Conservation (phyloP, 1,140 invertebrate species). For the Goniozus legneri region DNA sequence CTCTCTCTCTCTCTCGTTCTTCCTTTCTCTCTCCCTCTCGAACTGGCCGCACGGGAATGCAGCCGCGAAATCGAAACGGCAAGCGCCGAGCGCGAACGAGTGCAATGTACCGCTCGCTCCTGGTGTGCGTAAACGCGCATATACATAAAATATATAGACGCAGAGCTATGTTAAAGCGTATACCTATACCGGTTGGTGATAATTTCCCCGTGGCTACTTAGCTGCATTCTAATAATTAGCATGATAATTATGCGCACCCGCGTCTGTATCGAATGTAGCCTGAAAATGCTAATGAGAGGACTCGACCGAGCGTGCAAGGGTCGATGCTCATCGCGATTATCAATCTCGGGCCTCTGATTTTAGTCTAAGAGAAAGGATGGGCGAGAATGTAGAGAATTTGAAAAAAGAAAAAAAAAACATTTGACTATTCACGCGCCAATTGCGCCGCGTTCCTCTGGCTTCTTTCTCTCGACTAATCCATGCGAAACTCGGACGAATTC, state of each 20-base stretch:
- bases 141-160: background rate
- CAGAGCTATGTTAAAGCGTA: constrained; percentile 17
- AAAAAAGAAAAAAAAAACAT: no score
- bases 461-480: no score
- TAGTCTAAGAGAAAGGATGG: no score
- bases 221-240: constrained; percentile 48
- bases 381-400: no score
- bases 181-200: no score
- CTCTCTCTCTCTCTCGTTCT: no score
- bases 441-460: no score
- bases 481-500: no score
- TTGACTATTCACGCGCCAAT: no score
- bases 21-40: no score
- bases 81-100: constrained; percentile 16
- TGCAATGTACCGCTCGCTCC: constrained; percentile 11
- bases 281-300: constrained; percentile 50
- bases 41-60: constrained; percentile 43
- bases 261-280: constrained; percentile 33
- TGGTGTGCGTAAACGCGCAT: no score
- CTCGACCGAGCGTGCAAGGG: constrained; percentile 44
- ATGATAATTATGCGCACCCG: constrained; percentile 48
- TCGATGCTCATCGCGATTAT: background rate
- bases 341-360: no score
- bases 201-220: constrained; percentile 50
- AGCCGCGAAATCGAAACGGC: constrained; percentile 6